Base-by-base conservation (phyloP, 2,797 vertebrate genomes). In the Salmo trutta region DNA sequence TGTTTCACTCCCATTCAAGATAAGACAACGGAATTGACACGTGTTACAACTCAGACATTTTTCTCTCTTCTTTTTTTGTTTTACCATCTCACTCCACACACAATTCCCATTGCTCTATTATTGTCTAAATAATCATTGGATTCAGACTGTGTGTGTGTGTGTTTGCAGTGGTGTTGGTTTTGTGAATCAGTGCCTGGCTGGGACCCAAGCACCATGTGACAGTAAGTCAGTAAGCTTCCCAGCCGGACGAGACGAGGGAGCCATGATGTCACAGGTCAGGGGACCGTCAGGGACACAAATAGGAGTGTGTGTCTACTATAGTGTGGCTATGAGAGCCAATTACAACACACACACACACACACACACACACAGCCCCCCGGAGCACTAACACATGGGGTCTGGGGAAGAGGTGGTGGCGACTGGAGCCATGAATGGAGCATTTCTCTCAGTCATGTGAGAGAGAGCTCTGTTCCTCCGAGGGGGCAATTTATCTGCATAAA, bases 121-220 rank as follows among this genome's bases (percentile, higher is more conserved):
- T 19, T 62, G n/a, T 62, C 31, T 47, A 75, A 72, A 6, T 75
- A 51, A 66, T 33, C 59, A 79, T 54, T 52, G 67, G 17, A 69
- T 69, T 41, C 33, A 70, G n/a, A 53, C 47, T 65, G n/a, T 75
- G 59, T 67, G 27, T 53, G 72, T n/a, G n/a, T n/a, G n/a, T n/a
- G 24, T 52, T 17, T 66, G 47, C 54, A 65, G 52, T 29, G 21
- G 52, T 59, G 56, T 7, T 29, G 24, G 33, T 74, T 75, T 77
- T 84, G 59, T 79, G 65, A 78, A 74, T 83, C 15, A 66, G 47
- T 68, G 76, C 54, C 68, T 76, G 71, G 56, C 82, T 73, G 81
- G 29, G 72, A 69, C 56, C 85, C 72, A 47, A n/a, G 64, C 73
- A 76, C 53, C 83, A 82, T 85, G 75, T 79, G 82, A 81, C 77